phyloP scores from a whole-genome alignment of 1,140 invertebrate genomes.

The Temnothorax longispinosus region DNA sequence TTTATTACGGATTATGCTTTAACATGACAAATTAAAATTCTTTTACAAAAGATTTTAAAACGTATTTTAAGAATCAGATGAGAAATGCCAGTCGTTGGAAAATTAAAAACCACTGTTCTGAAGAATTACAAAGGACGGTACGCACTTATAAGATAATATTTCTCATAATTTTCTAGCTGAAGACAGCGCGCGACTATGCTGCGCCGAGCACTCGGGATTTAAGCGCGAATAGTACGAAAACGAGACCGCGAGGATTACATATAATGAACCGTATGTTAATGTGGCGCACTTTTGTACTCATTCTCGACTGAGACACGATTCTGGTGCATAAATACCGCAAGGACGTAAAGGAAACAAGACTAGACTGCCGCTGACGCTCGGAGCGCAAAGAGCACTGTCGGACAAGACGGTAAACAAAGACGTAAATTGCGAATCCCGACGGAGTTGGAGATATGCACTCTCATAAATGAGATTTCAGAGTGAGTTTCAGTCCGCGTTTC shows the following conservation, averaged over 20 bases:
- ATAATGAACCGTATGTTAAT: slow-evolving; percentile 31
- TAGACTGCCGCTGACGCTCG: slow-evolving; percentile 37
- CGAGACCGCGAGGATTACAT: slow-evolving; percentile 16
- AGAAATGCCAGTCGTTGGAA: neutral
- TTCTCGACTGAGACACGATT: neutral
- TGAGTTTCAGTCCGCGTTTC: neutral
- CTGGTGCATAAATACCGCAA: slow-evolving; percentile 1
- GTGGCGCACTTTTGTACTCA: slow-evolving; percentile 21
- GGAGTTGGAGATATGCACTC: slow-evolving; percentile 40
- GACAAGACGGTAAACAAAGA: slow-evolving; percentile 53
- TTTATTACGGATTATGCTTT: neutral
- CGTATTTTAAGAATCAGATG: neutral
- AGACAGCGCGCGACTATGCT: neutral
- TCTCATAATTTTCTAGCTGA: slow-evolving; percentile 24
- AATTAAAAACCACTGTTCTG: slow-evolving; percentile 8
- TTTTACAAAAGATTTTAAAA: neutral
- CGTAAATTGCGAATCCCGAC: slow-evolving; percentile 18
- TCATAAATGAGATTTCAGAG: slow-evolving; percentile 33
- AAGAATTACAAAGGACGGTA: neutral
- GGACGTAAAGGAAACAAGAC: slow-evolving; percentile 4
- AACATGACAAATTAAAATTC: neutral
- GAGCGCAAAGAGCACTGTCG: slow-evolving; percentile 28
- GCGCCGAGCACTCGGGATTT: neutral
- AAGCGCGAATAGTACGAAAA: slow-evolving; percentile 10
- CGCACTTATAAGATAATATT: slow-evolving; percentile 4